Evolutionary conservation across 2,888 invertebrate species (phyloP), one percentile per base, ranked within the genome.

Genomic region (Enchytraeus crypticus): DNA sequence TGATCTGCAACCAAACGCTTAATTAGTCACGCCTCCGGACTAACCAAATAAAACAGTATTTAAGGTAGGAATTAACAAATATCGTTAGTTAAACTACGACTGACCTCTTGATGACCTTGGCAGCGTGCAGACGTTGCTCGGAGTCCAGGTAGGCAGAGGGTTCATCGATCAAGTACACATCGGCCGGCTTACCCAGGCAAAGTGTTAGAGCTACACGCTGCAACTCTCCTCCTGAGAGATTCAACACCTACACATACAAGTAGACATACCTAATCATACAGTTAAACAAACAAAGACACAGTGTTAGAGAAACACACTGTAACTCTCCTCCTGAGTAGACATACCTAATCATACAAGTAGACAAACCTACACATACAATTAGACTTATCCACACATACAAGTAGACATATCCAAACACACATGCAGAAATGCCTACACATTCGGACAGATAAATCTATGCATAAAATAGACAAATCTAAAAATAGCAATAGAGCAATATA

Each of bases 91-190:
- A 5, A 53, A 33, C 43, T 46, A 33, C 5, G 14, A 58, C 58
- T 68, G 73, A 91, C 90, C 95, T 84, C 80, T 97, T 97, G 70
- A 97, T 97, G 74, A 98, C 97, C 84, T 97, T 97, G 71, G 98
- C 97, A 64, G 97, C 96, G 62, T 97, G 92, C 59, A 98, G 84
- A 92, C 98, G 98, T 82, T 98, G 98, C 77, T 98, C 98, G 3
- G 98, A 99, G 81, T 99, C 98, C 66, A 98, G 83, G 81, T 99
- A 98, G 51, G 98, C 98, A 18, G 96, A 97, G 0, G 97, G 97
- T 81, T 98, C 98, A 76, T 98, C 98, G 71, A 98, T 90, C 27
- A 98, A 86, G 80, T 98, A 98, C 3, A 98, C 97, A 81, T 97
- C 96, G 0, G 98, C 98, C 0, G 97, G 97, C 80, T 96, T 97